Percentiles rank a stretch among this genome's conserved stretches.
phyloP scores from a whole-genome alignment of 2,113 vertebrate species.

The Holacanthus passer region DNA sequence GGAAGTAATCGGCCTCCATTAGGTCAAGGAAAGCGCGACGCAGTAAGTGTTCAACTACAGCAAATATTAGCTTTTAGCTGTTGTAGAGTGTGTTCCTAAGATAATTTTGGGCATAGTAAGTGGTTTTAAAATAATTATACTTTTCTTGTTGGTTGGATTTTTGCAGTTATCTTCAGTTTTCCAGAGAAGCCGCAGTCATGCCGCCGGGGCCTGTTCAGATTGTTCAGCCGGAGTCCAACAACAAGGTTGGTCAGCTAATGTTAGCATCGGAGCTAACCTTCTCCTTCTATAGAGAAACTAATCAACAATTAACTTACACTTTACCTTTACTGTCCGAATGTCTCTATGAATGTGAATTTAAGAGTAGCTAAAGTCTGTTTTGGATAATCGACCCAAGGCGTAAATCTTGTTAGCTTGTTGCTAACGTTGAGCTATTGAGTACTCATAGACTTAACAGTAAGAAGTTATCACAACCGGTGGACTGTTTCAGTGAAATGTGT shows the following conservation, averaged over 20 bases:
- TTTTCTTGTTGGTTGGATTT: neutral
- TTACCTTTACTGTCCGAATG: no score
- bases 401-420: neutral
- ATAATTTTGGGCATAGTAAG: fast-evolving
- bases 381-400: no score
- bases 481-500: no score
- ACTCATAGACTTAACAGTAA: no score
- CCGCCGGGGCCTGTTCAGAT: slow-evolving; percentile 94
- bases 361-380: neutral
- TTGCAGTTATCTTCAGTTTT: slow-evolving; percentile 30
- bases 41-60: slow-evolving; percentile 25
- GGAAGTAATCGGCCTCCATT: slow-evolving; percentile 78
- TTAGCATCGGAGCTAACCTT: neutral
- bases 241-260: slow-evolving; percentile 84
- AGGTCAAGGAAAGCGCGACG: slow-evolving; percentile 53
- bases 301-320: neutral
- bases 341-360: neutral
- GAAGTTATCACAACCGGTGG: no score
- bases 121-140: fast-evolving
- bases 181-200: slow-evolving; percentile 81
- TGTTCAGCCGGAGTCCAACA: slow-evolving; percentile 88
- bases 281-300: neutral
- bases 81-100: fast-evolving
- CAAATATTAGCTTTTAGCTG: neutral
- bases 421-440: neutral